Percentiles rank a stretch among this genome's conserved stretches.
Conservation (phyloP, 1,140 invertebrate genomes). For the Vanessa tameamea region DNA sequence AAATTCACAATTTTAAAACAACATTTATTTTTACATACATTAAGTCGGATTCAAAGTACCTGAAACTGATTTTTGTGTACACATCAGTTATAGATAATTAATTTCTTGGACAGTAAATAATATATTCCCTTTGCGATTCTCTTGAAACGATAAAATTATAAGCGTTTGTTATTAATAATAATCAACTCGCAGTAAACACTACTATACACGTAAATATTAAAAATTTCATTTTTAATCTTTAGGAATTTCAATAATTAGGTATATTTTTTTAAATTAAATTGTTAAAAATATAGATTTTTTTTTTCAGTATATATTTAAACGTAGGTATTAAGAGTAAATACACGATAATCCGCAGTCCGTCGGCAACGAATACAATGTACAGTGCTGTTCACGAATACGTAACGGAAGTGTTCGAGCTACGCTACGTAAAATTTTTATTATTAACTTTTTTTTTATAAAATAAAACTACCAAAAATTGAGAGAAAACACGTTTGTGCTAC, state of each 20-base stretch:
- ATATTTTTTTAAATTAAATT: conserved; percentile 75
- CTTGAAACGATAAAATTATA: conserved; percentile 67
- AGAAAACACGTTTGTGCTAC: conserved; percentile 65
- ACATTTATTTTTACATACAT: conserved; percentile 81
- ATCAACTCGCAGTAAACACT: conserved; percentile 72
- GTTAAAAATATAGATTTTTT: conserved; percentile 78
- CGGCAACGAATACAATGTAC: conserved; percentile 44
- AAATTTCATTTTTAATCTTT: conserved; percentile 77
- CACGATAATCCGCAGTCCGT: conserved; percentile 56
- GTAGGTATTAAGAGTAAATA: conserved; percentile 70
- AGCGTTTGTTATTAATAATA: conserved; percentile 63
- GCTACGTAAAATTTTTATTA: conserved; percentile 54
- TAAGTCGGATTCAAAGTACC: conserved; percentile 80
- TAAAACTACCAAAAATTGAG: conserved; percentile 62
- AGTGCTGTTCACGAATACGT: conserved; percentile 50
- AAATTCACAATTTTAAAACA: conserved; percentile 77
- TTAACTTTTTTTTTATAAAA: conserved; percentile 42
- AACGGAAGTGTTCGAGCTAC: conserved; percentile 61
- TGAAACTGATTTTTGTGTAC: conserved; percentile 79
- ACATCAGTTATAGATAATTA: conserved; percentile 75
- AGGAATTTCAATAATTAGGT: conserved; percentile 77
- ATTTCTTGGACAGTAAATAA: conserved; percentile 75
- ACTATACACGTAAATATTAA: conserved; percentile 79
- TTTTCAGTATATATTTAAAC: conserved; percentile 73
- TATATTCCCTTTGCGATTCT: conserved; percentile 64